A percentile compares a stretch with the other conserved stretches of the same genome.
Evolutionary conservation across 2,113 vertebrate species (phyloP).

Genomic region (Lutjanus erythropterus): DNA sequence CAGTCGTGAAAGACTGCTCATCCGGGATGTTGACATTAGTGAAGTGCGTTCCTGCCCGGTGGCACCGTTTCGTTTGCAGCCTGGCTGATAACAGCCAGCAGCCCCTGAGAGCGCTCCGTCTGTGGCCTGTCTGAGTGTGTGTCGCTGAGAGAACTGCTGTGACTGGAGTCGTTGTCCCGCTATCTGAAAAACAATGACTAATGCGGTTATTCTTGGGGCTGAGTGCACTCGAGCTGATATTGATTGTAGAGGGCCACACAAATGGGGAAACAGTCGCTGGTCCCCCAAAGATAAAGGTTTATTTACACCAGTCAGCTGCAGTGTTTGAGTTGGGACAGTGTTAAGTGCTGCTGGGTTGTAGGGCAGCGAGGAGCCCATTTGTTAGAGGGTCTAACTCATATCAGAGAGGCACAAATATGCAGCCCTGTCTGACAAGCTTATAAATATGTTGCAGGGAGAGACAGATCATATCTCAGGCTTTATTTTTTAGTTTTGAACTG

Average conservation of each 20-base stretch:
- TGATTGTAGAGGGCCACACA: constrained; percentile 64
- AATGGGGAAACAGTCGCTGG: constrained; percentile 63
- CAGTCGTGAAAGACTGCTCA: constrained; percentile 37
- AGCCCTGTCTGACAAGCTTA: constrained; percentile 1
- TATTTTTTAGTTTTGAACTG: not conserved
- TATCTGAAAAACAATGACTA: constrained; percentile 80
- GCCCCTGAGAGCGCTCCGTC: constrained; percentile 63
- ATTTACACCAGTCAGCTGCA: constrained; percentile 38
- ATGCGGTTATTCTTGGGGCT: constrained; percentile 79
- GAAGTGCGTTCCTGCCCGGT: constrained; percentile 53
- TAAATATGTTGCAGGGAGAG: not conserved
- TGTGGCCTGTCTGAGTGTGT: constrained; percentile 74
- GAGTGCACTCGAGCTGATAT: constrained; percentile 78
- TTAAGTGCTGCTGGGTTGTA: constrained; percentile 6
- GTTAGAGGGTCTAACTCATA: constrained; percentile 30
- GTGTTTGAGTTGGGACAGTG: constrained; percentile 29
- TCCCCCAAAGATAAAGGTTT: constrained; percentile 71
- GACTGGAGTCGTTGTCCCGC: constrained; percentile 66
- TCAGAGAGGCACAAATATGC: constrained; percentile 2
- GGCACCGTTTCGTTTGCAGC: constrained; percentile 59
- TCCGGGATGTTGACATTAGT: constrained; percentile 71
- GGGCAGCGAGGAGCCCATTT: constrained; percentile 11
- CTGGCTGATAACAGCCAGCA: constrained; percentile 67
- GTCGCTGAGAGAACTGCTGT: constrained; percentile 66
- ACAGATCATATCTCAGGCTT: not conserved